These are phyloP conservation scores for Drosophila mettleri DNA, from an alignment of 2,888 invertebrate species.

Conservation along the genomic window DNA sequence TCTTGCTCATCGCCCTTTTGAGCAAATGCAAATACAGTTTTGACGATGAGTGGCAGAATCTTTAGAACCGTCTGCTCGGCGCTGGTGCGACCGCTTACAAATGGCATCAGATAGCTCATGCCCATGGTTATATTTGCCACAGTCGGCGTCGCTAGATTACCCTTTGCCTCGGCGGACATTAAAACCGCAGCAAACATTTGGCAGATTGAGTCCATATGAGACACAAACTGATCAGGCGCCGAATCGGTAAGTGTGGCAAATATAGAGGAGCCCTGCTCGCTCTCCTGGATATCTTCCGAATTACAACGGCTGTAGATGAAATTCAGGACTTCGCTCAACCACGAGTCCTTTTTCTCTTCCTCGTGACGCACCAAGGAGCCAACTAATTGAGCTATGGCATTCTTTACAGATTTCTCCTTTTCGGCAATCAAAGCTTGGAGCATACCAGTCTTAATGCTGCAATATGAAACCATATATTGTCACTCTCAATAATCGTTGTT, in stretches of 20 bases:
- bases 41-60: conserved; percentile 88
- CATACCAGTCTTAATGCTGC: conserved; percentile 87
- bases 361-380: conserved; percentile 91
- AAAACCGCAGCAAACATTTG: conserved; percentile 85
- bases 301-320: conserved; percentile 83
- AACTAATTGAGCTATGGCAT: conserved; percentile 90
- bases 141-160: conserved; percentile 82
- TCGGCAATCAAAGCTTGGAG: conserved; percentile 88
- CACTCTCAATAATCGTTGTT: background rate
- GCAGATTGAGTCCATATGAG: conserved; percentile 88
- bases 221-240: conserved; percentile 89
- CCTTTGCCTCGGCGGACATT: conserved; percentile 78
- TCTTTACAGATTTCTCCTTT: conserved; percentile 88
- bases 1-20: conserved; percentile 86
- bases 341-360: conserved; percentile 86
- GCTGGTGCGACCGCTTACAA: conserved; percentile 87
- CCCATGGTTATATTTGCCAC: conserved; percentile 86
- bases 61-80: conserved; percentile 86
- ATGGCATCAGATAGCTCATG: conserved; percentile 88
- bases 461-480: background rate
- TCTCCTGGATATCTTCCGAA: conserved; percentile 81
- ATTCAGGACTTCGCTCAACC: conserved; percentile 82
- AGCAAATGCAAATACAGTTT: conserved; percentile 87
- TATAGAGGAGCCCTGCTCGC: conserved; percentile 85
- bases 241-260: conserved; percentile 89